Evolutionary conservation across 2,797 vertebrate genomes (phyloP).

Genomic region (Myotis vivesi): DNA sequence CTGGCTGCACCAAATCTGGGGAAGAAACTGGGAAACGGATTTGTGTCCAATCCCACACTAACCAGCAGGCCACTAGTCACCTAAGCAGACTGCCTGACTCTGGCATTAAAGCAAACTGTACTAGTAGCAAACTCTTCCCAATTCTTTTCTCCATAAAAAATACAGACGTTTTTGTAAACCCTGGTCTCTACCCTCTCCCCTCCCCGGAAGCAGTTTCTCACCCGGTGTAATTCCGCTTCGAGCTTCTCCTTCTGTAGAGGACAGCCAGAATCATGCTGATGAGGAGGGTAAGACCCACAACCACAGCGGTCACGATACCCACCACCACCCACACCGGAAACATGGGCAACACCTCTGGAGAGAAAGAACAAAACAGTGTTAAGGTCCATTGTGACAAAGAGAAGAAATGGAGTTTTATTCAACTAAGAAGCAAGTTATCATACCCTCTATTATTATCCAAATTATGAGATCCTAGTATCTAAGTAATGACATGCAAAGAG

Average conservation of each 20-base stretch:
- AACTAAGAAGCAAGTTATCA: background rate
- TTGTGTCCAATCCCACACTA: background rate
- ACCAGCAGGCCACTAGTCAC: background rate
- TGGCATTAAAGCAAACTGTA: accelerated
- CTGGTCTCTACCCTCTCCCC: background rate
- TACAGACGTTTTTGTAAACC: background rate
- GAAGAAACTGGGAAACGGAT: background rate
- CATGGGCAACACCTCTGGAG: conserved; percentile 88
- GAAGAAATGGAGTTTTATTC: background rate
- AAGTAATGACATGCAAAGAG: background rate
- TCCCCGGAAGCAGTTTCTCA: conserved; percentile 80
- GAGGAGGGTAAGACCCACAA: conserved; percentile 89
- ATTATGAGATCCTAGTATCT: background rate
- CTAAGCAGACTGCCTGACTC: background rate
- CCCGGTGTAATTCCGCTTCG: conserved; percentile 92
- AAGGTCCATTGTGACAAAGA: background rate
- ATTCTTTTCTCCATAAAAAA: background rate
- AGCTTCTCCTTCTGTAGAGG: conserved; percentile 88
- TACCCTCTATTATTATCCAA: background rate
- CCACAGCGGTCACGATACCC: conserved; percentile 88
- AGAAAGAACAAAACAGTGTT: conserved; percentile 67
- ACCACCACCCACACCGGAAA: conserved; percentile 88
- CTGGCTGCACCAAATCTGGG: background rate
- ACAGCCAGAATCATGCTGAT: conserved; percentile 87
- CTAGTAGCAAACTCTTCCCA: background rate